These are phyloP conservation scores for Julus scanicus DNA, from an alignment of 2,888 invertebrate genomes.

Conservation along the genomic window DNA sequence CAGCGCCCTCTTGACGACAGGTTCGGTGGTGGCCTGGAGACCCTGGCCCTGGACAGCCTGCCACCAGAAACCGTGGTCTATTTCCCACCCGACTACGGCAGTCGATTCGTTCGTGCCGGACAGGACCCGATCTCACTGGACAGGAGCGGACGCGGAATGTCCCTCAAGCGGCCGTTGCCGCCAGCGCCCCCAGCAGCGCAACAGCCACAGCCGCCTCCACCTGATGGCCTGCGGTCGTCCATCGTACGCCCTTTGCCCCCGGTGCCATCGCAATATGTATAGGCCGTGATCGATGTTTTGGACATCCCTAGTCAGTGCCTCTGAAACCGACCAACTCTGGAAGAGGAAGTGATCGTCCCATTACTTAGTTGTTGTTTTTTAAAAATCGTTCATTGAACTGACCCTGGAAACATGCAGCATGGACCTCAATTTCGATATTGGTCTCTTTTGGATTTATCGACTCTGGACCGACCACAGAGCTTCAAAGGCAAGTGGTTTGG, in stretches of 20 bases:
- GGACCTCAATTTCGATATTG: too few relatives aligned
- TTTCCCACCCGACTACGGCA: slow-evolving; percentile 19
- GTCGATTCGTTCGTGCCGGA: background rate
- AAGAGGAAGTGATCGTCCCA: slow-evolving; percentile 4
- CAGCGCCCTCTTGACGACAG: slow-evolving; percentile 49
- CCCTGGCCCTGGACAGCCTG: slow-evolving; percentile 37
- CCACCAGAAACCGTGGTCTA: background rate
- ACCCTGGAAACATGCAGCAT: too few relatives aligned
- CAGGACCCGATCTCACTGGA: slow-evolving; percentile 17
- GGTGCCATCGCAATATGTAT: slow-evolving; percentile 59
- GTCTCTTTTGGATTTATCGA: too few relatives aligned
- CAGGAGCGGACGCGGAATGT: slow-evolving; percentile 31
- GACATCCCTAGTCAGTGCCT: slow-evolving; percentile 48
- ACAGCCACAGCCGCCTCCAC: slow-evolving; percentile 48
- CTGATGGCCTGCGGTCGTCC: background rate
- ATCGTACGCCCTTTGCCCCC: slow-evolving; percentile 58
- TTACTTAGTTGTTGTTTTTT: background rate
- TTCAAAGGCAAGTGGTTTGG: slow-evolving; percentile 3
- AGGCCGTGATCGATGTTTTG: background rate
- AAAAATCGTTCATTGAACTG: background rate
- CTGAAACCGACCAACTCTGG: slow-evolving; percentile 29
- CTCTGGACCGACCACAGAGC: background rate
- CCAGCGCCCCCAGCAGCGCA: slow-evolving; percentile 25
- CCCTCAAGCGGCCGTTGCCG: slow-evolving; percentile 51
- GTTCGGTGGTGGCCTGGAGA: slow-evolving; percentile 5